phyloP scores from a whole-genome alignment of 2,113 vertebrate genomes.

The Chelonoidis abingdonii region DNA sequence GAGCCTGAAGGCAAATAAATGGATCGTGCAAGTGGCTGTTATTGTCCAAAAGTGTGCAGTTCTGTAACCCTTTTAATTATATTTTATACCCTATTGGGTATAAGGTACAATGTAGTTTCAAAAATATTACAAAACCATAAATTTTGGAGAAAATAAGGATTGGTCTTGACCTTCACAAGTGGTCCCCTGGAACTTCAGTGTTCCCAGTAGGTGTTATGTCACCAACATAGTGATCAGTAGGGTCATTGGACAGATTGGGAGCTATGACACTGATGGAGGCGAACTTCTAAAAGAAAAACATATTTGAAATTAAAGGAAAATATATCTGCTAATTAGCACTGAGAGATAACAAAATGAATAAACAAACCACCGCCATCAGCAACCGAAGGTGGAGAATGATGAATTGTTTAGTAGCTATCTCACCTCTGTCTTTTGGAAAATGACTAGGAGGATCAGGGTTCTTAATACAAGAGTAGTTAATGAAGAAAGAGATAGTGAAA shows the following conservation, averaged over 20 bases:
- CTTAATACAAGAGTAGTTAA: neutral
- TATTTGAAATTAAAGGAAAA: neutral
- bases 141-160: neutral
- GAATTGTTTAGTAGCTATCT: neutral
- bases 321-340: neutral
- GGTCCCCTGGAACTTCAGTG: neutral
- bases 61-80: neutral
- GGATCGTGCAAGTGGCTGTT: neutral
- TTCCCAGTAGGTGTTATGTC: neutral
- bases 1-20: neutral
- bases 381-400: neutral
- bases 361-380: neutral
- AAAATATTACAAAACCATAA: neutral
- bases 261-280: neutral
- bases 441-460: neutral
- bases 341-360: neutral
- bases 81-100: neutral
- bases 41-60: neutral
- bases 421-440: neutral
- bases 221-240: neutral
- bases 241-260: neutral
- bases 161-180: neutral
- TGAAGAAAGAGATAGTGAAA: neutral
- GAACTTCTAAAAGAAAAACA: neutral
- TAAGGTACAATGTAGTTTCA: neutral